These are phyloP conservation scores for Athene noctua DNA, from an alignment of 2,113 vertebrate species.

Conservation along the genomic window DNA sequence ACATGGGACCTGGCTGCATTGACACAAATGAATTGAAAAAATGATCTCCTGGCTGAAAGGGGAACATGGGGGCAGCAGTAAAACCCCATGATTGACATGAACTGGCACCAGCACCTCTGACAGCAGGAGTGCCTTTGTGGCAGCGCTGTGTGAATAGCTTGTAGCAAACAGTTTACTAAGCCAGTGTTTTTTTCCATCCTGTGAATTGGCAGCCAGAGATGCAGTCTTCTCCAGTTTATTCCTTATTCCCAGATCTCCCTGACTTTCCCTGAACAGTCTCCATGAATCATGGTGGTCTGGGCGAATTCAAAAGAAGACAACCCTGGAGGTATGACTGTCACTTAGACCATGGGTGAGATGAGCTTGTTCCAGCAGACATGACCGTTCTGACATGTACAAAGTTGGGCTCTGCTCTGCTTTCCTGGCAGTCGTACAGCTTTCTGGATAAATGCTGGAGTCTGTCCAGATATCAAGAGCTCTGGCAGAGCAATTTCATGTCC, in stretches of 20 bases:
- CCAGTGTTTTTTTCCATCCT: not conserved
- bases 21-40: not conserved
- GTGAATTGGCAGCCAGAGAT: not conserved
- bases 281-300: accelerated
- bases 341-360: not conserved
- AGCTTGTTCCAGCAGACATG: not conserved
- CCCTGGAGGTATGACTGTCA: accelerated
- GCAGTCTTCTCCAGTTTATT: not conserved
- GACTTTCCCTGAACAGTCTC: not conserved
- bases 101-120: not conserved
- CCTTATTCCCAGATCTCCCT: not conserved
- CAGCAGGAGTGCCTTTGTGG: not conserved
- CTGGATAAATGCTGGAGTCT: not conserved
- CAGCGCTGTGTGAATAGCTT: not conserved
- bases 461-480: not conserved
- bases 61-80: not conserved
- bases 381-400: accelerated
- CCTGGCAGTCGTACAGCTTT: not conserved
- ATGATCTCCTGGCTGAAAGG: not conserved
- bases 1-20: not conserved
- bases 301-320: not conserved
- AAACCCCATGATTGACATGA: not conserved
- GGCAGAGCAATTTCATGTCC: not conserved
- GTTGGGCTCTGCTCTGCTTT: not conserved
- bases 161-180: not conserved